Base-by-base conservation (phyloP, 2,113 vertebrate genomes). In the Cottus gobio region DNA sequence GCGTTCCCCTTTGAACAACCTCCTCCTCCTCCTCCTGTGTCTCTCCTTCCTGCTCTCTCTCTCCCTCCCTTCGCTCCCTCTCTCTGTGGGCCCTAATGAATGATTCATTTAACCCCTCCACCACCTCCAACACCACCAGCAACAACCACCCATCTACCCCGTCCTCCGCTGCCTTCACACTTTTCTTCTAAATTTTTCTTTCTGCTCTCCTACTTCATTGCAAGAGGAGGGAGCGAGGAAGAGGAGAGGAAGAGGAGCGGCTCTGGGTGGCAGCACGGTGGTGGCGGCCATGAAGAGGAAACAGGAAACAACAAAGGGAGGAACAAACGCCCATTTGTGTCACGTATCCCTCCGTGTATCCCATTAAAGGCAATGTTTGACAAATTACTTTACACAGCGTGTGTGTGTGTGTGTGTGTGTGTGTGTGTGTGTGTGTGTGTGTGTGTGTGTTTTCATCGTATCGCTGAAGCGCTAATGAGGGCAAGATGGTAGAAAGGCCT, bases 11-110 rank as follows among this genome's bases (percentile, higher is more conserved):
- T 95, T 96, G 95, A 96, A 95, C 91, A 85, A 30, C 91, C 77
- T 89, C 86, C 89, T 88, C 82, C 86, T 86, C 82, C 91, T 87
- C 80, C 81, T 88, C 78, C 83, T 85, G 86, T 48, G 16, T 64
- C 62, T 84, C 86, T 16, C 18, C 46, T 63, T 57, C 86, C 54
- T 28, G 20, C 85, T 63, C 46, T 48, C 44, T 83, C 24, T 76
- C 75, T 65, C 16, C 77, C 84, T 89, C 82, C 70, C 84, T 71
- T n/a, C 20, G 79, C 91, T 89, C 86, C 83, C 90, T 94, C 91
- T 91, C 93, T 93, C 91, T 83, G 77, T 87, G 93, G 93, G 94
- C 52, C 89, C 93, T 95, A 91, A 95, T 95, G 94, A 95, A 95
- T 95, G 85, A 95, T 95, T 93, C 88, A 95, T 95, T 91, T 90